Conservation (phyloP, 2,888 invertebrate genomes). For the Zygogramma bicolorata region DNA sequence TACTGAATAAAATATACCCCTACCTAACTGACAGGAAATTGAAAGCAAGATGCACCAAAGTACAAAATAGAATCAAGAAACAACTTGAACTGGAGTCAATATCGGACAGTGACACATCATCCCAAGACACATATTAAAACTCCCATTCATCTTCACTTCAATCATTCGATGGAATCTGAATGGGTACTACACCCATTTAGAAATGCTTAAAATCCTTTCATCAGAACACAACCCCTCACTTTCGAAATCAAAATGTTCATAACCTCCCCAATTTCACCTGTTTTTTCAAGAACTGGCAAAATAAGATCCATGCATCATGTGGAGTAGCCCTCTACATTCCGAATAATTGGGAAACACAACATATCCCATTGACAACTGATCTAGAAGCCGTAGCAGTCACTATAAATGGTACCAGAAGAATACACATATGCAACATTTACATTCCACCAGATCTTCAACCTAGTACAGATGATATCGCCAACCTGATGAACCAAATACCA, state of each 20-base stretch:
- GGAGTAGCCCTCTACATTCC: slow-evolving; percentile 3
- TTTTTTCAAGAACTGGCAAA: background rate
- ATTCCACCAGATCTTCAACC: slow-evolving; percentile 9
- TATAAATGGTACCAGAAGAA: background rate
- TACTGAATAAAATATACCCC: too few species aligned
- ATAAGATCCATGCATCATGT: background rate
- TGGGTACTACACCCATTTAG: too few species aligned
- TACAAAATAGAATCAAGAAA: slow-evolving; percentile 6
- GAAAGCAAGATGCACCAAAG: slow-evolving; percentile 12
- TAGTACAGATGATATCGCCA: background rate
- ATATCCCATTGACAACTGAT: slow-evolving; percentile 1
- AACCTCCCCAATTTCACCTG: background rate
- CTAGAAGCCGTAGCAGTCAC: slow-evolving; percentile 17
- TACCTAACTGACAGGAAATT: background rate
- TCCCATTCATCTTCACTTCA: too few species aligned
- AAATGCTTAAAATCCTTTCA: too few species aligned
- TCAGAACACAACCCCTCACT: too few species aligned
- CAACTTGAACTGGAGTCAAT: background rate
- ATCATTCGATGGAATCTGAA: too few species aligned
- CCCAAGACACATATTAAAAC: slow-evolving; percentile 6
- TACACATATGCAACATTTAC: slow-evolving; percentile 10
- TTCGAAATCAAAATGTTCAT: too few species aligned
- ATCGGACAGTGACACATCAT: slow-evolving; percentile 11
- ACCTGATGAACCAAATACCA: slow-evolving; percentile 9
- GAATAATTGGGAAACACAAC: background rate